Percentiles rank a stretch among this genome's conserved stretches.
Conservation (phyloP, 1,140 invertebrate genomes). For the Drosophila pectinifera region DNA sequence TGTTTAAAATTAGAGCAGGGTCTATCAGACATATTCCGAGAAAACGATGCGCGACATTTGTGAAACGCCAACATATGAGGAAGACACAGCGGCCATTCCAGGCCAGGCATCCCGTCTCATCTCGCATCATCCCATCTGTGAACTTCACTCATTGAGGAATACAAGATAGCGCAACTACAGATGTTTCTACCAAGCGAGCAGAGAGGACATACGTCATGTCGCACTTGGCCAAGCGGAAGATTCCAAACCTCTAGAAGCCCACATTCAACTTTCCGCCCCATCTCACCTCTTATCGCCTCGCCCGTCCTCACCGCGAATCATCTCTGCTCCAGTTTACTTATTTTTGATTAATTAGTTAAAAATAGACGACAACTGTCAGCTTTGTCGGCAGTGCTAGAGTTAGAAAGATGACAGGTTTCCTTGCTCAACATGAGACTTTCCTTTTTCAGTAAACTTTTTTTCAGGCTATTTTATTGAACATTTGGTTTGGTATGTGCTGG, state of each 20-base stretch:
- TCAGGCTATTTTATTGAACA: slow-evolving; percentile 17
- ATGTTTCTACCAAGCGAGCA: background rate
- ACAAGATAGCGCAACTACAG: slow-evolving; percentile 36
- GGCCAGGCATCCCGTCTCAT: slow-evolving; percentile 22
- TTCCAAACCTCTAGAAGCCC: slow-evolving; percentile 17
- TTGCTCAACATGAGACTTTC: slow-evolving; percentile 35
- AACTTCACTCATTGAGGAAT: slow-evolving; percentile 32
- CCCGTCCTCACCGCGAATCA: slow-evolving; percentile 43
- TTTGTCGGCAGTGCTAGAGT: slow-evolving; percentile 15
- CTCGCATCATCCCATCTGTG: slow-evolving; percentile 18
- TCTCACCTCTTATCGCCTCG: slow-evolving; percentile 17
- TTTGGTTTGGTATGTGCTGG: slow-evolving; percentile 24
- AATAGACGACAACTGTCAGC: slow-evolving; percentile 60
- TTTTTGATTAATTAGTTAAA: slow-evolving; percentile 82
- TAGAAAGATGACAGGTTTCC: slow-evolving; percentile 67
- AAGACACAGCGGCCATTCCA: slow-evolving; percentile 25
- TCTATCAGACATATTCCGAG: slow-evolving; percentile 55
- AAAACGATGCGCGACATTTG: slow-evolving; percentile 75
- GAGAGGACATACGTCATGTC: slow-evolving; percentile 43
- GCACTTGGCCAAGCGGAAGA: slow-evolving; percentile 51
- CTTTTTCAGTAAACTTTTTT: slow-evolving; percentile 16
- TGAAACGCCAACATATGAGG: slow-evolving; percentile 55
- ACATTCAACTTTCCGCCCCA: slow-evolving; percentile 23
- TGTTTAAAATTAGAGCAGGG: slow-evolving; percentile 60
- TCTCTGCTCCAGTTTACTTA: slow-evolving; percentile 78